Conservation (phyloP, 2,888 invertebrate species). For the Euplexia lucipara region DNA sequence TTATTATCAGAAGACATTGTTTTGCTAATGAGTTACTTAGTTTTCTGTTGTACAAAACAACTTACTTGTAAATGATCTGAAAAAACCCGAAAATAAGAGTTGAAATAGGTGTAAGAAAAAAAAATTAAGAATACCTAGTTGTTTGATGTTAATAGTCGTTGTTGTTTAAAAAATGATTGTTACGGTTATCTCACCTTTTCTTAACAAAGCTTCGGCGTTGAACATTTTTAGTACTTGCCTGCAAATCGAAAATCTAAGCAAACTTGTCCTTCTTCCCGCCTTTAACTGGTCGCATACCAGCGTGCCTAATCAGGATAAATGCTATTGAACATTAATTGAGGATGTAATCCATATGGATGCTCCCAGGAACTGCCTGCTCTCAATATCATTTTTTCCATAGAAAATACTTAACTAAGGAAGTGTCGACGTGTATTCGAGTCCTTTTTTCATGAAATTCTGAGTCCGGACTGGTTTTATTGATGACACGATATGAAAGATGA, state of each 20-base stretch:
- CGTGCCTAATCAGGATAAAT: conserved; percentile 73
- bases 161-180: too few species aligned
- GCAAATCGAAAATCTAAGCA: neutral
- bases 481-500: conserved; percentile 53
- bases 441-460: conserved; percentile 50
- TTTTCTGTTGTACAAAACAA: too few species aligned
- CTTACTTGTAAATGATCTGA: too few species aligned
- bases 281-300: conserved; percentile 40
- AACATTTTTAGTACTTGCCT: too few species aligned
- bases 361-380: conserved; percentile 59
- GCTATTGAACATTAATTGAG: conserved; percentile 75
- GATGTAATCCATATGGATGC: conserved; percentile 73
- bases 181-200: too few species aligned
- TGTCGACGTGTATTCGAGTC: conserved; percentile 51
- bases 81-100: too few species aligned
- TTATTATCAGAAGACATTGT: too few species aligned
- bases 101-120: too few species aligned
- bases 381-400: conserved; percentile 59
- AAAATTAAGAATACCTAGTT: too few species aligned
- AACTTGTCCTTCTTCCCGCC: conserved; percentile 25
- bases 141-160: too few species aligned
- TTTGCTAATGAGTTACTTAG: too few species aligned
- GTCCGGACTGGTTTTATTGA: conserved; percentile 47
- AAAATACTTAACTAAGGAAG: conserved; percentile 58
- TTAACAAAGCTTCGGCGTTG: too few species aligned